Percentiles rank a stretch among this genome's conserved stretches.
phyloP scores from a whole-genome alignment of 1,140 invertebrate species.

The Caenorhabditis remanei region DNA sequence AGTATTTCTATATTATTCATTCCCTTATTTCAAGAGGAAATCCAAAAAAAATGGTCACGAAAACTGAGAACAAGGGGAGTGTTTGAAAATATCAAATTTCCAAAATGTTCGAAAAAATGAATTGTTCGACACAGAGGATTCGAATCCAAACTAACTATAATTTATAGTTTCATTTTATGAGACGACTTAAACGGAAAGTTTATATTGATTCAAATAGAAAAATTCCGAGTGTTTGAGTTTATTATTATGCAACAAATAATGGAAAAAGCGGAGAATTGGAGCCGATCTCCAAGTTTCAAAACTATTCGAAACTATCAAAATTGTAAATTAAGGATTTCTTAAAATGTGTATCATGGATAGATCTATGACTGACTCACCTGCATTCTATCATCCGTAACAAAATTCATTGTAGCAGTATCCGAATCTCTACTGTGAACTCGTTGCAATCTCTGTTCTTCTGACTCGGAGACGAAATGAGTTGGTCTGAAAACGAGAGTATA shows the following conservation, averaged over 20 bases:
- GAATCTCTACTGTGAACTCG: constrained; percentile 53
- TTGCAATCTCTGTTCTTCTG: constrained; percentile 21
- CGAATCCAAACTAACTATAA: too few relatives aligned
- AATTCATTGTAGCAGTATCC: constrained; percentile 60
- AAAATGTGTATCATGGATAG: too few relatives aligned
- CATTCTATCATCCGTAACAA: constrained; percentile 60
- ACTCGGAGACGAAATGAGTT: constrained; percentile 10
- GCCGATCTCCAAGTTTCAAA: neutral
- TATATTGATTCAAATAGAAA: neutral
- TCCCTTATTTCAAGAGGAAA: too few relatives aligned
- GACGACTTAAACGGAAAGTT: too few relatives aligned
- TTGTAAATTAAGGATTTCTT: too few relatives aligned
- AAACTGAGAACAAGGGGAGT: neutral
- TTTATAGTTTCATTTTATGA: too few relatives aligned
- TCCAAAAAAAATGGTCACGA: neutral
- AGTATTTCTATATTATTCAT: too few relatives aligned
- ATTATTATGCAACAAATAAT: constrained; percentile 6
- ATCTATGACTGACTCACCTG: constrained; percentile 16
- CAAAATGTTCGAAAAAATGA: constrained; percentile 13
- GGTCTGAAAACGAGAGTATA: neutral
- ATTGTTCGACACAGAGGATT: too few relatives aligned
- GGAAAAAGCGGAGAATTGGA: neutral
- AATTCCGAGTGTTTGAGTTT: constrained; percentile 9
- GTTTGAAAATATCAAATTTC: neutral
- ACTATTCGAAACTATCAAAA: constrained; percentile 3